These are phyloP conservation scores for Chaetodon auriga DNA, from an alignment of 2,113 vertebrate species.

Conservation along the genomic window DNA sequence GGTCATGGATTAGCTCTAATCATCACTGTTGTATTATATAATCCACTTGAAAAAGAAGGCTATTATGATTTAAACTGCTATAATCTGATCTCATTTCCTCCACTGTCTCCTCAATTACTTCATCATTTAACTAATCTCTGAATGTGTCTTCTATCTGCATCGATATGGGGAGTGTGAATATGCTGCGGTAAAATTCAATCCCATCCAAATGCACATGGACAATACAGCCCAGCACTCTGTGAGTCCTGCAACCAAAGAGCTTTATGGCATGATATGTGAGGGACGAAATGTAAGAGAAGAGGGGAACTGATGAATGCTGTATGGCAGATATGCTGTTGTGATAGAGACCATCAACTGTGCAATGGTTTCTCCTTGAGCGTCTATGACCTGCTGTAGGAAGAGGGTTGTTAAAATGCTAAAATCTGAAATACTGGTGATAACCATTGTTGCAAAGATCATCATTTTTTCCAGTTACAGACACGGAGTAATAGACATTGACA, in stretches of 20 bases:
- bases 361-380: constrained; percentile 16
- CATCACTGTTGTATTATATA: constrained; percentile 61
- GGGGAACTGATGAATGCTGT: background rate
- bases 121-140: constrained; percentile 40
- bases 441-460: constrained; percentile 9
- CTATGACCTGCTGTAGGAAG: constrained; percentile 4
- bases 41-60: constrained; percentile 63
- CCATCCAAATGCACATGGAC: background rate
- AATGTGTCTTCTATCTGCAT: constrained; percentile 22
- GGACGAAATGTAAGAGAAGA: background rate
- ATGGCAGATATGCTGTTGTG: background rate
- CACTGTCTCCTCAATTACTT: constrained; percentile 51
- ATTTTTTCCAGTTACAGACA: constrained; percentile 1
- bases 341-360: background rate
- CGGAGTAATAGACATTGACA: background rate
- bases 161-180: constrained; percentile 10
- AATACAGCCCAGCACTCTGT: background rate
- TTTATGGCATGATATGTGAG: background rate
- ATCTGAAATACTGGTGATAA: background rate
- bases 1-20: constrained; percentile 72
- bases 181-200: constrained; percentile 7
- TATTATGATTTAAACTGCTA: constrained; percentile 62
- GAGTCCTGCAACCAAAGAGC: background rate
- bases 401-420: constrained; percentile 10
- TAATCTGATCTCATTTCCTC: constrained; percentile 68